Evolutionary conservation across 2,888 invertebrate species (phyloP).

Genomic region (Drosophila robusta): DNA sequence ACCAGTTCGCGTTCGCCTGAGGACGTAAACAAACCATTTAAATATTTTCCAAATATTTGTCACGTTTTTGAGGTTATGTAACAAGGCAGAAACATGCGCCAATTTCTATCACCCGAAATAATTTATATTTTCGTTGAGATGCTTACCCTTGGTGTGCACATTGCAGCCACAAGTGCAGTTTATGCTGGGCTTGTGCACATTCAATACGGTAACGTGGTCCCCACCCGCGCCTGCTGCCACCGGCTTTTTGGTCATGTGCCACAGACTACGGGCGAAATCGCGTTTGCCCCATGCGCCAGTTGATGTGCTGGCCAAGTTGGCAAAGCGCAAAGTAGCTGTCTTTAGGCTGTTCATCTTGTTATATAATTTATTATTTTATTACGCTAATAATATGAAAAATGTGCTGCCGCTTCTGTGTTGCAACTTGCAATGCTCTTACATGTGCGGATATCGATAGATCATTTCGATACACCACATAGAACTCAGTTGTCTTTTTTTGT

Average conservation of each 20-base stretch:
- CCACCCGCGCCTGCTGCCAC: slow-evolving; percentile 78
- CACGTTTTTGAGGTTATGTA: slow-evolving; percentile 81
- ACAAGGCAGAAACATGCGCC: slow-evolving; percentile 22
- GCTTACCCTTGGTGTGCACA: slow-evolving; percentile 90
- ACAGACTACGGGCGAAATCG: slow-evolving; percentile 89
- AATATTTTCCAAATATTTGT: slow-evolving; percentile 33
- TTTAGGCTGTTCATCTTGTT: slow-evolving; percentile 90
- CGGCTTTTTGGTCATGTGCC: slow-evolving; percentile 88
- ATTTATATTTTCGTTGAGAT: neutral
- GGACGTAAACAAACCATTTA: slow-evolving; percentile 26
- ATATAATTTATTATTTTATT: slow-evolving; percentile 55
- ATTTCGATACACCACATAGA: slow-evolving; percentile 10
- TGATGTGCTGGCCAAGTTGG: slow-evolving; percentile 77
- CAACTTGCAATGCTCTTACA: slow-evolving; percentile 37
- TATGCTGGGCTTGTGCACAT: slow-evolving; percentile 87
- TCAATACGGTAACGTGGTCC: slow-evolving; percentile 82
- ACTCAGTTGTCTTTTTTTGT: neutral
- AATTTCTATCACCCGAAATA: neutral
- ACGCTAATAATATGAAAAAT: slow-evolving; percentile 44
- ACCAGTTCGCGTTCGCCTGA: slow-evolving; percentile 94
- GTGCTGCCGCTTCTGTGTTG: slow-evolving; percentile 53
- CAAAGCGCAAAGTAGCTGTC: slow-evolving; percentile 87
- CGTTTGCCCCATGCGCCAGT: slow-evolving; percentile 85
- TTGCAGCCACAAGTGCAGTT: slow-evolving; percentile 90
- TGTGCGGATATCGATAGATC: slow-evolving; percentile 13